phyloP scores from a whole-genome alignment of 2,888 invertebrate species.

The Temnothorax ravouxi region DNA sequence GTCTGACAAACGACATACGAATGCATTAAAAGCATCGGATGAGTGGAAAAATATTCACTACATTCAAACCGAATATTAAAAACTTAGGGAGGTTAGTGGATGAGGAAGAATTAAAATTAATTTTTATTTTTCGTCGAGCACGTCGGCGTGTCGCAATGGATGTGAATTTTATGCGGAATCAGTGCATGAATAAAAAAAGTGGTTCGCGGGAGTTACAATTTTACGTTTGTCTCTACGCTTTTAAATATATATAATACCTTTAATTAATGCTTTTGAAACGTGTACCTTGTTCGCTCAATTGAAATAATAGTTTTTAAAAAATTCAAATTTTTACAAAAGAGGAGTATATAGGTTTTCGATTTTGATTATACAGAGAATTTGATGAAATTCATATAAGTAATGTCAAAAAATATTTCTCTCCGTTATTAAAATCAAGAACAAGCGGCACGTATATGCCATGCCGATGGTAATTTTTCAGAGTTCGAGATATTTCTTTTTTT shows the following conservation, averaged over 20 bases:
- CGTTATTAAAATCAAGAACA: neutral
- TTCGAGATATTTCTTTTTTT: conserved; percentile 9
- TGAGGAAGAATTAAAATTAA: conserved; percentile 38
- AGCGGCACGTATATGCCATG: no score
- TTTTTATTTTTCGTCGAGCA: conserved; percentile 25
- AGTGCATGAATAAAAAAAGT: conserved; percentile 23
- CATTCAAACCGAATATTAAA: conserved; percentile 43
- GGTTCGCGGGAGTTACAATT: conserved; percentile 22
- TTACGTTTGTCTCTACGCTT: conserved; percentile 28
- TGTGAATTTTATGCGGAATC: conserved; percentile 44
- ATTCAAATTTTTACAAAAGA: neutral
- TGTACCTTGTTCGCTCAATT: neutral
- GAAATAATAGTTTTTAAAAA: neutral
- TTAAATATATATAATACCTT: conserved; percentile 19
- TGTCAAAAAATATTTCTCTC: conserved; percentile 4
- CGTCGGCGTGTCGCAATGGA: conserved; percentile 18
- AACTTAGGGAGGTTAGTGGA: neutral
- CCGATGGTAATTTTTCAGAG: neutral
- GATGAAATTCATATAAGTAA: neutral
- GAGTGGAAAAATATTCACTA: conserved; percentile 13
- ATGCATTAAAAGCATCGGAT: conserved; percentile 29
- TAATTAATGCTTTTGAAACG: conserved; percentile 11
- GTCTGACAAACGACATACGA: neutral
- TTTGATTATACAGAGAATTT: neutral
- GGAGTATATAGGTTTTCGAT: neutral